Base-by-base conservation (phyloP, 23 tunicate species). In the Clavelina lepadiformis region DNA sequence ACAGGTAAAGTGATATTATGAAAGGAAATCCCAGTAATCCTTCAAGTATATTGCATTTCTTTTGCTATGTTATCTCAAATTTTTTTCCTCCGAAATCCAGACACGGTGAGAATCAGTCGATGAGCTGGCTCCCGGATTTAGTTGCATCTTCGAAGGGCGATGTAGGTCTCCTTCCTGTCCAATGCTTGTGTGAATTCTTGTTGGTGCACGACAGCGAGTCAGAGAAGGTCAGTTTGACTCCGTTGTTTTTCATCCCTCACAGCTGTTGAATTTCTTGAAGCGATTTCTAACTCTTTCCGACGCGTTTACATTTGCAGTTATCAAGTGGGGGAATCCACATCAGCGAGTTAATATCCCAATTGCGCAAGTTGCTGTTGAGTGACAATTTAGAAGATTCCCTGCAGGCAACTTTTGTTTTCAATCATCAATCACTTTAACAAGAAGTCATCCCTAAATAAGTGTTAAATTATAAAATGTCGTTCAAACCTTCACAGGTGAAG, bases 101-200 rank as follows among this genome's bases (percentile, higher is more conserved):
- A 49, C 80, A 89, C 57, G 97, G 81, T 30, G 97, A 81, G 28
- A 78, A 89, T 61, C 97, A 89, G 56, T 68, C 82, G 6, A 75
- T 89, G 80, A 60, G 70, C 33, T 89, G 97, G 97, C 72, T 89
- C 7, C 81, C 97, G 3, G 89, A 82, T 28, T 70, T 89, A 24
- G 89, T 89, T 3, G 65, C 78, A 0, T 81, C 88, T 0, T 45
- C 87, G 20, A 67, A 75, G 21, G 88, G 97, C 1, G 88, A 89
- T 28, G 69, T 89, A 3, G 70, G 82, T 24, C 41, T 72, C 34
- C 69, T 89, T 1, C 84, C 84, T 18, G 89, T 89, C 28, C 97
- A 89, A 54, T 89, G 89, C 32, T 60, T 89, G 55, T 89, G 97
- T 34, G 97, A 89, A 51, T 81, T 81, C 56, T 71, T 89, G 11